These are phyloP conservation scores for Lydus trimaculatus DNA, from an alignment of 2,888 invertebrate species.

Conservation along the genomic window DNA sequence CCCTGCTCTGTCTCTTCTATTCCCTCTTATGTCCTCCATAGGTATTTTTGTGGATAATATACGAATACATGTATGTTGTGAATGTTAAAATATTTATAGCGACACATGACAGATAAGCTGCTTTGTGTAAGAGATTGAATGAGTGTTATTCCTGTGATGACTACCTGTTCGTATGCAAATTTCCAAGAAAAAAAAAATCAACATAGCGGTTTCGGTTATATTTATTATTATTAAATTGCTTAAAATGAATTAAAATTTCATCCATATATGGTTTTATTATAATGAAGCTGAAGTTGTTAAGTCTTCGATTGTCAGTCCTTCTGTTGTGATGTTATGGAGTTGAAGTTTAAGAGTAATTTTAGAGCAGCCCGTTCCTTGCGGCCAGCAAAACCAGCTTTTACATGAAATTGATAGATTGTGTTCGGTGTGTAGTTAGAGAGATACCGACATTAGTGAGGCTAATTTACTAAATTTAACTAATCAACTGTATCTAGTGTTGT, in stretches of 20 bases:
- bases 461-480: background rate
- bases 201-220: constrained; percentile 41
- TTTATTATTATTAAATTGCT: constrained; percentile 10
- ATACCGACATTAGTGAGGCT: background rate
- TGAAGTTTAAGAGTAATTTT: background rate
- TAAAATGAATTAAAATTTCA: background rate
- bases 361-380: background rate
- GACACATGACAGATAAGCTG: constrained; percentile 21
- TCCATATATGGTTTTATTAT: background rate
- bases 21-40: background rate
- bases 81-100: constrained; percentile 24
- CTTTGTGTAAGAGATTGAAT: constrained; percentile 15
- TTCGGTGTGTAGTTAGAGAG: background rate
- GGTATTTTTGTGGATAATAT: background rate
- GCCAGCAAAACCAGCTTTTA: background rate
- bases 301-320: background rate
- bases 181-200: constrained; percentile 43
- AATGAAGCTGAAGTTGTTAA: background rate
- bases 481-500: background rate
- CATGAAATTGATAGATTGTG: constrained; percentile 1
- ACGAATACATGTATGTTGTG: constrained; percentile 18
- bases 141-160: constrained; percentile 39
- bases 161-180: constrained; percentile 50
- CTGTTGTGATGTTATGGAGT: background rate
- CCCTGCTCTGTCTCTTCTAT: no score